A percentile compares a stretch with the other conserved stretches of the same genome.
These are phyloP conservation scores for Alloscopus bannaensis DNA, from an alignment of 2,888 invertebrate species.

Conservation along the genomic window DNA sequence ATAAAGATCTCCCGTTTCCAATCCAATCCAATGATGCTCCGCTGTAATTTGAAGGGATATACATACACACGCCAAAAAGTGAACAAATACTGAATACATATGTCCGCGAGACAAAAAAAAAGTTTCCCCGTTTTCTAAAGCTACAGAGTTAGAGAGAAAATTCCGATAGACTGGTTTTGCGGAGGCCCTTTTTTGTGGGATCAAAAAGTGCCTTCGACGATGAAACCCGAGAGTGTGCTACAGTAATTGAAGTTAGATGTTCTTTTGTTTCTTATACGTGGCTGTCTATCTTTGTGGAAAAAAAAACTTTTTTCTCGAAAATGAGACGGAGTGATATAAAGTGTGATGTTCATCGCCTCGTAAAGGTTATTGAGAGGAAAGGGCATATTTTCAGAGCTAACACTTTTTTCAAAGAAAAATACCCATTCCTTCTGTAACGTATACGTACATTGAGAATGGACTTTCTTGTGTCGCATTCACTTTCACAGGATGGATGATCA, in stretches of 20 bases:
- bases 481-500: too few relatives aligned
- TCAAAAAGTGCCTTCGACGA: conserved; percentile 31
- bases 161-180: background rate
- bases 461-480: conserved; percentile 53
- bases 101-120: conserved; percentile 3
- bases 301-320: conserved; percentile 45
- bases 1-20: conserved; percentile 19
- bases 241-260: conserved; percentile 68
- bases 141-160: conserved; percentile 5
- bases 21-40: conserved; percentile 29
- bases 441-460: too few relatives aligned
- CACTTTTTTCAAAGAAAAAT: conserved; percentile 14
- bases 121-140: background rate
- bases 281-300: conserved; percentile 5
- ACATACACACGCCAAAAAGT: background rate
- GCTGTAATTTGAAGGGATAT: conserved; percentile 24
- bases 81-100: background rate
- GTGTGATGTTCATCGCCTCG: conserved; percentile 56
- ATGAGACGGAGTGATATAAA: conserved; percentile 45
- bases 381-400: conserved; percentile 14
- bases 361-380: conserved; percentile 40
- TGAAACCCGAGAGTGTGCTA: conserved; percentile 21
- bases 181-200: conserved; percentile 16
- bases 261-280: conserved; percentile 34
- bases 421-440: too few relatives aligned